Base-by-base conservation (phyloP, 2,888 invertebrate genomes). In the Archips xylosteana region DNA sequence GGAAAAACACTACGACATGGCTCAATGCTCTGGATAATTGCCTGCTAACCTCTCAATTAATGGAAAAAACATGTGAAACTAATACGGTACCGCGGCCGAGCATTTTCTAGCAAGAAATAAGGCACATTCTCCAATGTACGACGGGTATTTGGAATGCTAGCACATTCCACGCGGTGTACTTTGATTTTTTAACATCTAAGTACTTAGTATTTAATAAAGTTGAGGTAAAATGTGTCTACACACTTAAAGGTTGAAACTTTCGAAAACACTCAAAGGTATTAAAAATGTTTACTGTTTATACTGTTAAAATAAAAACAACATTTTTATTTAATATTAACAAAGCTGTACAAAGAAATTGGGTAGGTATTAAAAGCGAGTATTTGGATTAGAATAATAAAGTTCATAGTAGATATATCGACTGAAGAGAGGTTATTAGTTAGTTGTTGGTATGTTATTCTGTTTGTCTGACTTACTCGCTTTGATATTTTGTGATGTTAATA, bases 11-110 rank as follows among this genome's bases (percentile, higher is more conserved):
- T n/a, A 8, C 60, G 36, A 10, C n/a, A 65, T 60, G 71, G 34
- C 49, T 65, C 65, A 71, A 66, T 66, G 59, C 54, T 36, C 51
- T 15, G 65, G 36, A 61, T 61, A 66, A 71, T 71, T 71, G 65
- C 51, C 42, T 60, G 65, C 60, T 71, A 42, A 71, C 12, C 65
- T 66, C 49, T 61, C 39, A 54, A 64, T 70, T 59, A 64, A 61
- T 49, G 57, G 49, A 47, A 64, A 70, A 60, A 71, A 49, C 13
- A n/a, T 13, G 39, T 23, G 34, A 57, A 12, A 10, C 15, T 54
- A 12, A n/a, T n/a, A 49, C n/a, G 49, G 13, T 23, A 54, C 23
- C 6, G 13, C 13, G 54, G 9, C 2, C 15, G 13, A 54, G 59
- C 47, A 45, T 23, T 47, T 47, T 15, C 15, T 12, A 13, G n/a